Base-by-base conservation (phyloP, 2,113 vertebrate species). In the Odocoileus hemionus region DNA sequence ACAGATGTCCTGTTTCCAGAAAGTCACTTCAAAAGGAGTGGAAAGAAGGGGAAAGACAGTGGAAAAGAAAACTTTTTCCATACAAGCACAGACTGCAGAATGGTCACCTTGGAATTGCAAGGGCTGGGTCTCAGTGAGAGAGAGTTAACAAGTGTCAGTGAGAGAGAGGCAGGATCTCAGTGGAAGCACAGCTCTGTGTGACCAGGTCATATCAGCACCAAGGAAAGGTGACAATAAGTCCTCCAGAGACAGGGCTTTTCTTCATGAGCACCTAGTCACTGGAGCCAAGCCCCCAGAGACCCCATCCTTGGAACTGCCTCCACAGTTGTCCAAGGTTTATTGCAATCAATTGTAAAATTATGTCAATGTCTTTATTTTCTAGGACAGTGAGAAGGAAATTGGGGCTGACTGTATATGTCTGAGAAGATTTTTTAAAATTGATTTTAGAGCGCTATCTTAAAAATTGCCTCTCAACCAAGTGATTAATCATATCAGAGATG, bases 401-500 rank as follows among this genome's bases (percentile, higher is more conserved):
- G 30, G 28, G 17, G 30, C 52, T 93, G 26, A 60, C 16, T 7
- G 3, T 25, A 85, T 33, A 36, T 70, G 82, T 30, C 2, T 85
- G 36, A 36, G 43, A 90, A 19, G 12, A 25, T 3, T n/a, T 90
- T 82, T n/a, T 21, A 50, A 94, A 82, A 90, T 58, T 86, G 36
- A 95, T 79, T 89, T 94, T 84, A 36, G 26, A 54, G 17, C 60
- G 19, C n/a, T 58, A 25, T 13, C 57, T 95, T 89, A 95, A 96
- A 95, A 94, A 80, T 39, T 52, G 16, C 6, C 52, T n/a, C 50
- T 84, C 39, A 52, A 36, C 19, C 60, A 45, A 86, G 57, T 33
- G 43, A 96, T 92, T 91, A 86, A 87, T 93, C 95, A 90, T 67
- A 97, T n/a, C 39, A 97, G 78, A 98, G 97, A 94, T 33, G 97